Conservation (phyloP, 2,113 vertebrate genomes). For the Ceuthmochares aereus region DNA sequence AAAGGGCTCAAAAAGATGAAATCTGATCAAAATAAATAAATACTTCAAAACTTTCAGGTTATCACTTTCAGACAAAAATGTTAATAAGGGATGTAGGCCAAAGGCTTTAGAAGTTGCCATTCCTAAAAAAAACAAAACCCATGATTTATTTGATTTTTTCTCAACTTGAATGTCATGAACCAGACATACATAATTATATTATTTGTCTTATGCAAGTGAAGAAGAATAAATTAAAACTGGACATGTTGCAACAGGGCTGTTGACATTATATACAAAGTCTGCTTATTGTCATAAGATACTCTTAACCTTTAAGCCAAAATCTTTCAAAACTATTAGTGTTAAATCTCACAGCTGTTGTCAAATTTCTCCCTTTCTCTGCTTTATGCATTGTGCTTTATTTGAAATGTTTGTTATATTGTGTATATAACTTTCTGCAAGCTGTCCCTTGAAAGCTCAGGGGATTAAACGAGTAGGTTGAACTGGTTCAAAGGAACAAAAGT, state of each 20-base stretch:
- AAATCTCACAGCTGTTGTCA: conserved; percentile 82
- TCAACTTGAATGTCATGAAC: conserved; percentile 74
- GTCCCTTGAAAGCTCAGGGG: conserved; percentile 79
- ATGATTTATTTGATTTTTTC: conserved; percentile 72
- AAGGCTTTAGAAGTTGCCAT: conserved; percentile 64
- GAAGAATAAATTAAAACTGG: conserved; percentile 84
- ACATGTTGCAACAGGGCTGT: conserved; percentile 83
- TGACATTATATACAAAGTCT: conserved; percentile 86
- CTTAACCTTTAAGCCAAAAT: conserved; percentile 86
- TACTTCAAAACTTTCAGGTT: conserved; percentile 63
- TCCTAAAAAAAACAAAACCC: conserved; percentile 50
- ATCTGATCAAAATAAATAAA: conserved; percentile 70
- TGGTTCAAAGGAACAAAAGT: conserved; percentile 80
- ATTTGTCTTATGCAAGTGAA: conserved; percentile 82
- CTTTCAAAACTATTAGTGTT: conserved; percentile 86
- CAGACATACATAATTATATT: conserved; percentile 82
- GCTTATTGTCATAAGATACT: conserved; percentile 86
- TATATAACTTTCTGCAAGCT: conserved; percentile 83
- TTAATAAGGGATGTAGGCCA: conserved; percentile 61
- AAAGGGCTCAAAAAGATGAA: conserved; percentile 16
- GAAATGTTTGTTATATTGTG: conserved; percentile 85
- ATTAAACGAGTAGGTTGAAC: conserved; percentile 80
- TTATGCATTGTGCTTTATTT: conserved; percentile 80
- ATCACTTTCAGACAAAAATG: conserved; percentile 70
- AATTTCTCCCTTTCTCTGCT: conserved; percentile 78